Evolutionary conservation across 2,113 vertebrate genomes (phyloP).

Genomic region (Aptenodytes forsteri): DNA sequence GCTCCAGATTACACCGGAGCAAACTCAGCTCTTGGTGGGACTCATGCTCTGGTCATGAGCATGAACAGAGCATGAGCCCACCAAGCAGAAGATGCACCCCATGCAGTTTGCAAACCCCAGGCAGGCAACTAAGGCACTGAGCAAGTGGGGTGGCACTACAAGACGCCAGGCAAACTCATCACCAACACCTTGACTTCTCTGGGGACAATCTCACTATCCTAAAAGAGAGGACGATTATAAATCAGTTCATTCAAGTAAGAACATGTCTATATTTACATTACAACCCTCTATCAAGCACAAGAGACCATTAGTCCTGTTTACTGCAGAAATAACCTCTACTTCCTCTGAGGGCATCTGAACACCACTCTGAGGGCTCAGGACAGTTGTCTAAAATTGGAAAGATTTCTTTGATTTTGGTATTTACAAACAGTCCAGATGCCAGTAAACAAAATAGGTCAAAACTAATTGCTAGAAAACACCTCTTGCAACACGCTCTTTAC

Average conservation of each 20-base stretch:
- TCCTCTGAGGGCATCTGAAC: background rate
- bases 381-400: background rate
- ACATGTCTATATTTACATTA: background rate
- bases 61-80: background rate
- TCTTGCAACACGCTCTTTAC: background rate
- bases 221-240: background rate
- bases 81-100: background rate
- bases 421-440: background rate
- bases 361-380: background rate
- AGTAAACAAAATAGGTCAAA: conserved; percentile 13
- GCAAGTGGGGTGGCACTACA: background rate
- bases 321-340: background rate
- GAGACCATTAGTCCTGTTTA: background rate
- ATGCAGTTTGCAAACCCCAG: background rate
- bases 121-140: background rate
- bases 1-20: background rate
- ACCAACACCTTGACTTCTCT: background rate
- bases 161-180: background rate
- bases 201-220: background rate
- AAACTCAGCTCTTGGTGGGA: background rate
- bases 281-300: background rate
- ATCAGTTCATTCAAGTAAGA: background rate
- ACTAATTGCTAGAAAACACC: background rate
- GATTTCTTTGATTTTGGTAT: background rate
- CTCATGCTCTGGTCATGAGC: background rate